Conservation (phyloP, 2,113 vertebrate species). For the Onychostruthus taczanowskii region DNA sequence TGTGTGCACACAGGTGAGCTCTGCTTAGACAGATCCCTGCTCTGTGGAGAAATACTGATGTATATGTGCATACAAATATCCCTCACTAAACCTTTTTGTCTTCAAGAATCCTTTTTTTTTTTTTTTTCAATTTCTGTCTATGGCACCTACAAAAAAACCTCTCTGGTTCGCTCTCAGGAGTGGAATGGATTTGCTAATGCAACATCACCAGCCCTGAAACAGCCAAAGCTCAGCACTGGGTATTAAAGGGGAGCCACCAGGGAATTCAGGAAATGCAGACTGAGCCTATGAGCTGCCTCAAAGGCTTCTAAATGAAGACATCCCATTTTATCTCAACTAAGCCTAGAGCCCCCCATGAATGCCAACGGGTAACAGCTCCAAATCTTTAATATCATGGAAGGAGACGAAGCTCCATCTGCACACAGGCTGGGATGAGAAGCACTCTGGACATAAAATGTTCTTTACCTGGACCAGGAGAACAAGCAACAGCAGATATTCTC, state of each 20-base stretch:
- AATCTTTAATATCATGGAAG: neutral
- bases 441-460: neutral
- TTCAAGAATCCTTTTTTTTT: neutral
- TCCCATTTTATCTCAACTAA: neutral
- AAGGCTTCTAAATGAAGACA: neutral
- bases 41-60: too few species aligned
- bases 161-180: neutral
- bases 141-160: neutral
- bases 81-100: neutral
- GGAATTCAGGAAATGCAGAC: neutral
- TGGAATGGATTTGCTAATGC: neutral
- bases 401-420: neutral
- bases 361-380: neutral
- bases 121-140: neutral
- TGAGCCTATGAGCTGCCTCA: neutral
- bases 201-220: neutral
- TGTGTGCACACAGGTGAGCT: too few species aligned
- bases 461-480: neutral
- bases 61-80: accelerated
- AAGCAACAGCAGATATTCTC: neutral
- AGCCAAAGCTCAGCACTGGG: neutral
- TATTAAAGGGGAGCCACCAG: neutral
- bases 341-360: neutral
- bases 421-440: accelerated
- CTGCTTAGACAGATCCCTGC: too few species aligned